A percentile compares a stretch with the other conserved stretches of the same genome.
Conservation (phyloP, 2,113 vertebrate genomes). For the Scomber colias region DNA sequence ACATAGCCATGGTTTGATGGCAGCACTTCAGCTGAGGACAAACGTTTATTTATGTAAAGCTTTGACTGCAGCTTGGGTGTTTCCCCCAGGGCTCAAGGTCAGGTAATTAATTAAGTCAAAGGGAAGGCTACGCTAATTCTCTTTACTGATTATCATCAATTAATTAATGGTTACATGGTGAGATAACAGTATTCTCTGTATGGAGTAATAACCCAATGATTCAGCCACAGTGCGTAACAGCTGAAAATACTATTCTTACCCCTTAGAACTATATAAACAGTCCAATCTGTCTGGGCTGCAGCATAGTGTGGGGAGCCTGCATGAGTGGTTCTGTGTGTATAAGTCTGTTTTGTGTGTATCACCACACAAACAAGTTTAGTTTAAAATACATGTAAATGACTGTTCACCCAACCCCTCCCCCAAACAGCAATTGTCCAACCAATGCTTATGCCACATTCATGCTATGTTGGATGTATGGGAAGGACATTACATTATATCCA, state of each 20-base stretch:
- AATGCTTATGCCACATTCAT: no score
- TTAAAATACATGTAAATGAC: neutral
- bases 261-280: conserved; percentile 52
- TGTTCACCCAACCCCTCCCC: no score
- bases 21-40: neutral
- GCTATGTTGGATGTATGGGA: no score
- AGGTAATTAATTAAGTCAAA: conserved; percentile 76
- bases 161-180: conserved; percentile 77
- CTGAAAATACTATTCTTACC: conserved; percentile 40
- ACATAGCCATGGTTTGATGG: neutral
- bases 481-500: no score
- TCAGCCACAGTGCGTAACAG: conserved; percentile 46
- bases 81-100: conserved; percentile 44
- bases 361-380: neutral
- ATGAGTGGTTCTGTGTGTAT: neutral
- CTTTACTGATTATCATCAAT: conserved; percentile 78
- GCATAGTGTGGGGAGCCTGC: conserved; percentile 9
- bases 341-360: conserved; percentile 4
- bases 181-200: conserved; percentile 69
- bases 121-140: conserved; percentile 67
- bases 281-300: conserved; percentile 48
- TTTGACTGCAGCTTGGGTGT: conserved; percentile 23
- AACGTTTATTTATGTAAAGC: conserved; percentile 16
- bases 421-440: no score
- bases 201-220: conserved; percentile 47